phyloP scores from a whole-genome alignment of 2,113 vertebrate species.

The Pelodiscus sinensis region DNA sequence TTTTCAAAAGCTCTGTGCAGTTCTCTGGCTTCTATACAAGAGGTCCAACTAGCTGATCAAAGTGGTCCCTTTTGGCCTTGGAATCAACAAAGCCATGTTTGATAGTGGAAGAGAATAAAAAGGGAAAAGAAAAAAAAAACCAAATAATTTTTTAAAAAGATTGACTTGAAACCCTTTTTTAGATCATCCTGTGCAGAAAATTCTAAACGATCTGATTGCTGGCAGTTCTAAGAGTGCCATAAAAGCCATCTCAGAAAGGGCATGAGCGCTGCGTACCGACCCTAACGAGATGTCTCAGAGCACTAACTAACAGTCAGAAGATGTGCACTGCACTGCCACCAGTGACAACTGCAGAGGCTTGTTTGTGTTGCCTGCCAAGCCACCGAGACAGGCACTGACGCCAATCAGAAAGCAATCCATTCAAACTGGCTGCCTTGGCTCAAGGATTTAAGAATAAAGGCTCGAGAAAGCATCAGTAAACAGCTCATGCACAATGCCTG shows the following conservation, averaged over 20 bases:
- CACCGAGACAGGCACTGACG: conserved; percentile 5
- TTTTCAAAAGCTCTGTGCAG: neutral
- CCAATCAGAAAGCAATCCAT: neutral
- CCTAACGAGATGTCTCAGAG: neutral
- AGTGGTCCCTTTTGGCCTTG: neutral
- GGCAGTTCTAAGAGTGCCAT: conserved; percentile 41
- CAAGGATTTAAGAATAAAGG: neutral
- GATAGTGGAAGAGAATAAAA: neutral
- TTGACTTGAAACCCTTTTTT: conserved; percentile 15
- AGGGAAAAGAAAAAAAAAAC: neutral
- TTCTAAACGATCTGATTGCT: conserved; percentile 41
- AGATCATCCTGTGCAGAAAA: conserved; percentile 30
- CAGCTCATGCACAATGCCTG: neutral
- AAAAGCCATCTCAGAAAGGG: conserved; percentile 35
- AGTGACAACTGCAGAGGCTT: conserved; percentile 32
- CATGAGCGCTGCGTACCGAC: neutral
- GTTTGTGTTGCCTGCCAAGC: neutral
- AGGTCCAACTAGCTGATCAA: too few relatives aligned
- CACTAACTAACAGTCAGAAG: conserved; percentile 23
- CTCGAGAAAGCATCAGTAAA: neutral
- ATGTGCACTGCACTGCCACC: neutral
- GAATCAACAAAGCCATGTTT: neutral
- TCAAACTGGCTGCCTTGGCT: neutral
- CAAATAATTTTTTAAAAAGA: neutral
- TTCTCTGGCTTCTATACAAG: neutral